phyloP scores from a whole-genome alignment of 92 coral and sea anemone genomes.

The Diadumene lineata region DNA sequence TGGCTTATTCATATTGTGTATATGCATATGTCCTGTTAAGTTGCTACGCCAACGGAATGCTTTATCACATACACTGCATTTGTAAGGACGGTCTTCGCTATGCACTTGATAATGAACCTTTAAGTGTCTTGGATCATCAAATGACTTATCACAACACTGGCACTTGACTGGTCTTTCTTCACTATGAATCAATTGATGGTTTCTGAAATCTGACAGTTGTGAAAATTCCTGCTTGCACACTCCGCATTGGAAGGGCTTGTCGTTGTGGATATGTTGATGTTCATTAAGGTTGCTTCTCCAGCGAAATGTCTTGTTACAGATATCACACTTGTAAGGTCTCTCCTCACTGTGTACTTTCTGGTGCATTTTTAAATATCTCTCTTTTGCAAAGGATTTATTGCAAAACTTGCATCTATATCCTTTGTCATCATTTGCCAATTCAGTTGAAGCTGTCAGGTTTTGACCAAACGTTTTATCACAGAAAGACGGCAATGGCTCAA shows the following conservation, averaged over 20 bases:
- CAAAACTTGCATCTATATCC: not conserved
- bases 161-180: conserved; percentile 13
- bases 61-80: not conserved
- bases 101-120: not conserved
- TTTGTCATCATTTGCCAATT: not conserved
- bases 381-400: not conserved
- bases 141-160: conserved; percentile 8
- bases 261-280: conserved; percentile 9
- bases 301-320: conserved; percentile 3
- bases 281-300: not conserved
- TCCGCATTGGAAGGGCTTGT: conserved; percentile 16
- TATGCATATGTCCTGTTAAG: not conserved
- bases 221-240: conserved; percentile 9
- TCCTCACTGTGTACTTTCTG: conserved; percentile 1
- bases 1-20: not conserved
- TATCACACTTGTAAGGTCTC: conserved; percentile 16
- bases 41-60: not conserved
- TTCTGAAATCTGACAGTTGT: not conserved
- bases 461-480: not conserved
- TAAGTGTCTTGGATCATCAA: not conserved
- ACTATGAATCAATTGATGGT: conserved; percentile 3
- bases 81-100: conserved; percentile 1
- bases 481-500: not conserved
- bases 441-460: no score
- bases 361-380: not conserved